Base-by-base conservation (phyloP, 2,797 vertebrate species). In the Hoplostethus mediterraneus region DNA sequence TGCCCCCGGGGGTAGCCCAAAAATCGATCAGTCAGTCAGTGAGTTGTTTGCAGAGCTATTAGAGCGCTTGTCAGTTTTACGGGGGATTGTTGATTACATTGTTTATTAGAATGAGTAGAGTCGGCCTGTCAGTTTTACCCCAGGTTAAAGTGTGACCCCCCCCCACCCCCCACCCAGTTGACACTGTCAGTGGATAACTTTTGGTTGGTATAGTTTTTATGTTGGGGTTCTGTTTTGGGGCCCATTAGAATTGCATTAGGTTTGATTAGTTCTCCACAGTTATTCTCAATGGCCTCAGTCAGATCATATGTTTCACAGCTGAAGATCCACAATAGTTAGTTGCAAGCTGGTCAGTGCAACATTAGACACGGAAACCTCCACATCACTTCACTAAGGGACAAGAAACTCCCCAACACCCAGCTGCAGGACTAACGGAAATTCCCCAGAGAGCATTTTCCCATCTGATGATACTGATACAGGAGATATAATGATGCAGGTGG, bases 41-140 rank as follows among this genome's bases (percentile, higher is more conserved):
- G 1, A 3, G 69, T 75, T 89, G 79, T 90, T 91, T 91, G 84
- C 68, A 55, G 64, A 90, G 60, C 69, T 45, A 55, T 84, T 78
- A 53, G 6, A 63, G 17, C 45, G 45, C 71, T 90, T 74, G 45
- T 77, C 51, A 57, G 28, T 74, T 69, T 3, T 53, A 68, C 47
- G 56, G 7, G 3, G 12, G 25, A 6, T 69, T 75, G 48, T 31
- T 63, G 25, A 10, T 45, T 53, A 13, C 56, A 60, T 60, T 9
- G 47, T 33, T 47, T 1, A 25, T 33, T 31, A 51, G 40, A 12
- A 79, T 55, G 21, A 30, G 1, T 5, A 59, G 49, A 52, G 12
- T 28, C 52, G 0, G 16, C 6, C 54, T 49, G 70, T 71, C 73
- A 48, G 69, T 83, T 88, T 73, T 11, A 73, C 75, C 71, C 42